These are phyloP conservation scores for Sternotherus odoratus DNA, from an alignment of 2,797 vertebrate species.

Conservation along the genomic window DNA sequence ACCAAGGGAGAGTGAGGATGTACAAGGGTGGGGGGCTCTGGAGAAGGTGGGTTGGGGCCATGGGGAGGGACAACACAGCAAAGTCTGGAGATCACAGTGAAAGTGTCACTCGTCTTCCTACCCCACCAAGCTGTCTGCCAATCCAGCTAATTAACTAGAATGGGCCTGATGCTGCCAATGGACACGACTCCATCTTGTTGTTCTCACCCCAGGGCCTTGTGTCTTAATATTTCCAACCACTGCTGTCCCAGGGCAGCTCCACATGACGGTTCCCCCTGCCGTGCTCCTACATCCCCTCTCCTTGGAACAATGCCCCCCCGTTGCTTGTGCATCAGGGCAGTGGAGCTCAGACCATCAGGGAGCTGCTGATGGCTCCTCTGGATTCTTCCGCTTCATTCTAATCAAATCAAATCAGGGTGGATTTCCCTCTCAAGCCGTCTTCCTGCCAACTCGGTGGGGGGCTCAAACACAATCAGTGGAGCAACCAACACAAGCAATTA, in stretches of 20 bases:
- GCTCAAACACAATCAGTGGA: neutral
- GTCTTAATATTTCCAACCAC: neutral
- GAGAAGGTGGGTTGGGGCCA: neutral
- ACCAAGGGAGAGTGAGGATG: neutral
- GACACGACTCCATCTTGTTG: neutral
- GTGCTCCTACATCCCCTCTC: neutral
- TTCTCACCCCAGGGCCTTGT: neutral
- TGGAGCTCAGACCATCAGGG: neutral
- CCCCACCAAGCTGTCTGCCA: neutral
- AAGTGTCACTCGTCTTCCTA: too few relatives aligned
- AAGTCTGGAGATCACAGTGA: too few relatives aligned
- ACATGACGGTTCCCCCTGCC: neutral
- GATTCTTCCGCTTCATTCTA: constrained; percentile 10
- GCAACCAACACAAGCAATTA: accelerated
- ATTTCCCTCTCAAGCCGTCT: neutral
- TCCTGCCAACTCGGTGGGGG: neutral
- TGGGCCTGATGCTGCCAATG: neutral
- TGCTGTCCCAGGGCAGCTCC: neutral
- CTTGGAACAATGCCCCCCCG: too few relatives aligned
- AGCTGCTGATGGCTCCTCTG: neutral
- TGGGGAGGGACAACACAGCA: neutral
- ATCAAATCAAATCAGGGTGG: neutral
- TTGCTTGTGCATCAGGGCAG: neutral
- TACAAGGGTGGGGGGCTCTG: neutral
- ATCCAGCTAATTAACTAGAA: neutral